Conservation (phyloP, 92 coral and sea anemone genomes). For the Heliopora coerulea region DNA sequence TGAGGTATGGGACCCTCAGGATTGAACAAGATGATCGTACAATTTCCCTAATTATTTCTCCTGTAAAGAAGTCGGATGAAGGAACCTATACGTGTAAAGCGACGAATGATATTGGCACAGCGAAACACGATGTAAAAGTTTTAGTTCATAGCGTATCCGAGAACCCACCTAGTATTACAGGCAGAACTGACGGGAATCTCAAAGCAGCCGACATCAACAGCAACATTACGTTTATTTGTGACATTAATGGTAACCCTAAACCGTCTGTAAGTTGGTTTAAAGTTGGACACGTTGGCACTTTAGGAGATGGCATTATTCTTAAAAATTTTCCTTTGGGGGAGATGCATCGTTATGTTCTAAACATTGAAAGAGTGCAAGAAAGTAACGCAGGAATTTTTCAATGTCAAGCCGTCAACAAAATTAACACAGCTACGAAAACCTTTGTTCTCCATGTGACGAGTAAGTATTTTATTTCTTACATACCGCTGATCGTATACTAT, state of each 20-base stretch:
- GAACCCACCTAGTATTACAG: constrained; percentile 57
- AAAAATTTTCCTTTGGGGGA: constrained; percentile 50
- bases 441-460: constrained; percentile 64
- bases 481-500: too few relatives aligned
- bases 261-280: constrained; percentile 72
- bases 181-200: constrained; percentile 50
- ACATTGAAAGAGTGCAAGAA: constrained; percentile 46
- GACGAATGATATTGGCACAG: constrained; percentile 6
- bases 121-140: constrained; percentile 3
- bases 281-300: constrained; percentile 31
- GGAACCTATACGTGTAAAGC: constrained; percentile 36
- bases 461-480: too few relatives aligned
- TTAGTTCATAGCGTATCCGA: constrained; percentile 47
- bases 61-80: constrained; percentile 10
- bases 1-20: constrained; percentile 4
- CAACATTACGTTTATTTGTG: constrained; percentile 60
- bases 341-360: constrained; percentile 52
- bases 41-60: constrained; percentile 2
- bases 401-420: constrained; percentile 64
- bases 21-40: constrained; percentile 21
- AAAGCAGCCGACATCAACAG: constrained; percentile 58
- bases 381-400: constrained; percentile 63
- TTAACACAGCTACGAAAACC: constrained; percentile 54
- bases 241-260: constrained; percentile 67
- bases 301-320: constrained; percentile 26